These are phyloP conservation scores for Gadopsis bispinosus DNA, from an alignment of 2,797 vertebrate genomes.

Conservation along the genomic window DNA sequence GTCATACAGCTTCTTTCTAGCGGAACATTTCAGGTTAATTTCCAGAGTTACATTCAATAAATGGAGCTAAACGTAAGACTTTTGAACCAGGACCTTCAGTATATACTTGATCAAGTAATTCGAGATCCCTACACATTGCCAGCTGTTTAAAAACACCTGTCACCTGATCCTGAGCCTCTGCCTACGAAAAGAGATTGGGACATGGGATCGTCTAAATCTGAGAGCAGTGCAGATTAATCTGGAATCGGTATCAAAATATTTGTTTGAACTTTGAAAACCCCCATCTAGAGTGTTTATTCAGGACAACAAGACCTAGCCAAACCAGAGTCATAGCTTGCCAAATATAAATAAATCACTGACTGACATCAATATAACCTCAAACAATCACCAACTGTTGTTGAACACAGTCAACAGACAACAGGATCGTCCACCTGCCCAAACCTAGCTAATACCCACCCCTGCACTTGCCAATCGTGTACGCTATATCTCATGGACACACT, in stretches of 20 bases:
- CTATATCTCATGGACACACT: not conserved
- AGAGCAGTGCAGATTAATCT: constrained; percentile 26
- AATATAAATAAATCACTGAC: constrained; percentile 5
- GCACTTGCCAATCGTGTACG: not conserved
- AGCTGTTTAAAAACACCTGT: constrained; percentile 7
- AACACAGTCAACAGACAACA: not conserved
- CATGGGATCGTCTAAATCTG: constrained; percentile 14
- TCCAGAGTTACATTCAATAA: too few species aligned
- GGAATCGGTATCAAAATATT: constrained; percentile 40
- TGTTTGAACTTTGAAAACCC: constrained; percentile 22
- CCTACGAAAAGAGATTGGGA: not conserved
- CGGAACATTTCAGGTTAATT: too few species aligned
- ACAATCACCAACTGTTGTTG: not conserved
- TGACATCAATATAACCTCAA: constrained; percentile 1
- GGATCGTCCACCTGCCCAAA: not conserved
- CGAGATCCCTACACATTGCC: not conserved
- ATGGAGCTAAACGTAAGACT: too few species aligned
- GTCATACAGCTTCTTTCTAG: too few species aligned
- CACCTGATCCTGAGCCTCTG: not conserved
- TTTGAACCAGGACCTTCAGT: too few species aligned
- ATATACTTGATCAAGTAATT: too few species aligned
- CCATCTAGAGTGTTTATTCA: constrained; percentile 7
- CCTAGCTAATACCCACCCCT: not conserved
- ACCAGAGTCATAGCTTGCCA: not conserved
- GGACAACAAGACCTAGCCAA: not conserved